Conservation (phyloP, 2,113 vertebrate genomes). For the Zapus hudsonius region DNA sequence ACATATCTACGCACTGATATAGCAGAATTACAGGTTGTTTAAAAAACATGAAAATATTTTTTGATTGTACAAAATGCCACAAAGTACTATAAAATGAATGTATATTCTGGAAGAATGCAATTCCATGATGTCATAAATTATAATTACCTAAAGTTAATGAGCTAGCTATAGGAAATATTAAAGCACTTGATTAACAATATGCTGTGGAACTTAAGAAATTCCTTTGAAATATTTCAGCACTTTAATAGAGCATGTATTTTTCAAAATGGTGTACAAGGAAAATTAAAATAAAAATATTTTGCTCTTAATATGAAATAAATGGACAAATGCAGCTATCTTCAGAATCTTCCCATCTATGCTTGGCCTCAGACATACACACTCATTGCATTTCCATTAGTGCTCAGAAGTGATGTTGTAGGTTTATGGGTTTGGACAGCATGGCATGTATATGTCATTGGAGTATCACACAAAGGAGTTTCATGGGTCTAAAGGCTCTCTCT, state of each 20-base stretch:
- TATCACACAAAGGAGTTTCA: background rate
- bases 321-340: background rate
- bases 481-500: background rate
- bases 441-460: background rate
- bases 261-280: background rate
- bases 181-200: constrained; percentile 19
- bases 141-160: constrained; percentile 50
- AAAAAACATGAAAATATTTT: constrained; percentile 48
- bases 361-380: background rate
- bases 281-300: constrained; percentile 23
- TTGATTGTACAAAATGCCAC: constrained; percentile 40
- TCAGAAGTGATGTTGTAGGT: background rate
- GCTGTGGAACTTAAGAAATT: constrained; percentile 15
- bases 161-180: constrained; percentile 32
- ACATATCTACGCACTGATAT: constrained; percentile 27
- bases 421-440: background rate
- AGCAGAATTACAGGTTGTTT: constrained; percentile 46
- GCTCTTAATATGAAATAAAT: background rate
- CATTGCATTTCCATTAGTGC: background rate
- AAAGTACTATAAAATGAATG: constrained; percentile 49
- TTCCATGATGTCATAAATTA: background rate
- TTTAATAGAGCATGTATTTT: background rate
- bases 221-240: background rate
- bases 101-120: constrained; percentile 50
- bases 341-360: background rate